A percentile compares a stretch with the other conserved stretches of the same genome.
Conservation (phyloP, 2,113 vertebrate genomes). For the Pitta sordida region DNA sequence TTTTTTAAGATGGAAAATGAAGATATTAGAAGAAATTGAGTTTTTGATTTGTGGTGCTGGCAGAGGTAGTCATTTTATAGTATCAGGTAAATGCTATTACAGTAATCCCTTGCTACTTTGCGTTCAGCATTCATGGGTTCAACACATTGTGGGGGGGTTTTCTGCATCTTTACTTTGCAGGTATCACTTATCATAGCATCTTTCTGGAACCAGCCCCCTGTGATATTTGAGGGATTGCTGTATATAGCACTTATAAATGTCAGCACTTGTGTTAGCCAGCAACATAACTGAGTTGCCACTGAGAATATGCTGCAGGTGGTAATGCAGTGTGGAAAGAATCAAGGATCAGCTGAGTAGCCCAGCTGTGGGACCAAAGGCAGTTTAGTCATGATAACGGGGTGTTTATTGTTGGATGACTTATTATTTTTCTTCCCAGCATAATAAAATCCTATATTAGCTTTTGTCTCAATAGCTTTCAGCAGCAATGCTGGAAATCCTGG, state of each 20-base stretch:
- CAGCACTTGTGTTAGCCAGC: background rate
- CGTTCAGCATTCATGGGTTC: too few species aligned
- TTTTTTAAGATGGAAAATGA: background rate
- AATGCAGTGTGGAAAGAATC: background rate
- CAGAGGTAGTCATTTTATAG: background rate
- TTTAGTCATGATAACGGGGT: background rate
- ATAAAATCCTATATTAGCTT: background rate
- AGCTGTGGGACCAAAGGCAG: background rate
- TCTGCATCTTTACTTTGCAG: too few species aligned
- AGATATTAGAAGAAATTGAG: background rate
- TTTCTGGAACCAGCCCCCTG: too few species aligned
- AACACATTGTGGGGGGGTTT: too few species aligned
- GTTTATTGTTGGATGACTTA: background rate
- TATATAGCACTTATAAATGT: background rate
- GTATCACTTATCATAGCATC: too few species aligned
- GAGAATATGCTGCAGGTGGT: background rate
- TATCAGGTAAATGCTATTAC: background rate
- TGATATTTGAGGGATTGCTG: too few species aligned
- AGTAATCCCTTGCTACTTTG: too few species aligned
- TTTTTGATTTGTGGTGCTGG: background rate
- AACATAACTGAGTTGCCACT: background rate
- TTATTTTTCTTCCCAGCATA: background rate
- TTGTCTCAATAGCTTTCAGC: background rate
- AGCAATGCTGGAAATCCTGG: background rate
- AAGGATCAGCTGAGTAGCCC: background rate